Percentiles rank a stretch among this genome's conserved stretches.
Conservation (phyloP, 2,113 vertebrate genomes). For the Phalacrocorax brasilianus region DNA sequence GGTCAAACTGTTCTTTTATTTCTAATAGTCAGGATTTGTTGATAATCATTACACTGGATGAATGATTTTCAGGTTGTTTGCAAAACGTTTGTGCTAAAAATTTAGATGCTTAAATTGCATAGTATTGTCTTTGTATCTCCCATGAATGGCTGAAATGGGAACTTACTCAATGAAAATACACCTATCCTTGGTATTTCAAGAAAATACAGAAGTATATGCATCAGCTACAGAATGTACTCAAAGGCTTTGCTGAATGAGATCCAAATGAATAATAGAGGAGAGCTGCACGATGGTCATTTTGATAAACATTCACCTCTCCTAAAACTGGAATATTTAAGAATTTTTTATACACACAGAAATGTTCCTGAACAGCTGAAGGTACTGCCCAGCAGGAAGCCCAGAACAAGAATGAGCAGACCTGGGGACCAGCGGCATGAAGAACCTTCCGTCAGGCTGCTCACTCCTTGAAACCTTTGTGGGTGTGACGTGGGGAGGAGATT, state of each 20-base stretch:
- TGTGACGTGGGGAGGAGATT: fast-evolving
- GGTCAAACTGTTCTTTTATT: background rate
- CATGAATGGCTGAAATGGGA: background rate
- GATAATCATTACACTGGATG: background rate
- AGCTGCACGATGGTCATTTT: background rate
- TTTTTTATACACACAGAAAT: background rate
- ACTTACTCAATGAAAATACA: background rate
- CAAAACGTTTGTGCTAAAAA: background rate
- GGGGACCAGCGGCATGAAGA: background rate
- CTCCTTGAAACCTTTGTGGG: background rate
- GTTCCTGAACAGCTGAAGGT: background rate
- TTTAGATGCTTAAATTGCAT: background rate
- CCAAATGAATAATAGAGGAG: background rate
- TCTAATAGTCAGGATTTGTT: background rate
- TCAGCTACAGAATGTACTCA: background rate
- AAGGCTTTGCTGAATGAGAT: background rate
- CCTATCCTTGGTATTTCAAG: background rate
- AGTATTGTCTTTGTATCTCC: background rate
- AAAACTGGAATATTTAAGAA: background rate
- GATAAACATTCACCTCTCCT: background rate
- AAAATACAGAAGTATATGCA: background rate
- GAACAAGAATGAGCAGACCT: background rate
- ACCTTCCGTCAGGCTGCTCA: background rate
- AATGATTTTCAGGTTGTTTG: background rate
- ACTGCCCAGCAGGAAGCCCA: background rate